phyloP scores from a whole-genome alignment of 1,140 invertebrate species.

The Bombus cullumanus region DNA sequence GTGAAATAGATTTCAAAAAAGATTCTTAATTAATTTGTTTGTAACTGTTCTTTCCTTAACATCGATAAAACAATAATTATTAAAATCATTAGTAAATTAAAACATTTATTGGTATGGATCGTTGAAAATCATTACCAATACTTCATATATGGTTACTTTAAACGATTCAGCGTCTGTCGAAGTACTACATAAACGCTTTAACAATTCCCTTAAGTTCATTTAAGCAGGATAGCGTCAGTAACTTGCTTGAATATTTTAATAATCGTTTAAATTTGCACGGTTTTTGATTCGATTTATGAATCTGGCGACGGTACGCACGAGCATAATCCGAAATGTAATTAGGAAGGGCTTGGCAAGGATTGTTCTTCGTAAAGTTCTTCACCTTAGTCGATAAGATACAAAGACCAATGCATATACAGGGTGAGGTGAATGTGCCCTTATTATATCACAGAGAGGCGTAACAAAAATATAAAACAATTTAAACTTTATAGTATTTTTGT shows the following conservation, averaged over 20 bases:
- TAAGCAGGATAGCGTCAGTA: conserved; percentile 9
- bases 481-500: conserved; percentile 70
- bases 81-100: background rate
- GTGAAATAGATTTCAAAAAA: background rate
- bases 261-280: background rate
- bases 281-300: conserved; percentile 26
- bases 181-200: conserved; percentile 34
- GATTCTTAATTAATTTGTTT: background rate
- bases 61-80: background rate
- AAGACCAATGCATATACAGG: conserved; percentile 74
- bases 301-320: conserved; percentile 55
- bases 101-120: background rate
- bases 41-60: background rate
- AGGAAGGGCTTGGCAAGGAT: conserved; percentile 66
- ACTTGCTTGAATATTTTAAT: background rate
- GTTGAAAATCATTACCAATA: background rate
- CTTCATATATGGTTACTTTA: conserved; percentile 1
- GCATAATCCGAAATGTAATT: conserved; percentile 64
- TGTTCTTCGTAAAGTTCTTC: conserved; percentile 66
- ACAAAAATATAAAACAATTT: conserved; percentile 79
- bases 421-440: conserved; percentile 78
- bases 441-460: conserved; percentile 80
- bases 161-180: conserved; percentile 13
- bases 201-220: conserved; percentile 52
- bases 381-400: conserved; percentile 69